Percentiles rank a stretch among this genome's conserved stretches.
phyloP scores from a whole-genome alignment of 2,888 invertebrate species.

The Thyatira batis region DNA sequence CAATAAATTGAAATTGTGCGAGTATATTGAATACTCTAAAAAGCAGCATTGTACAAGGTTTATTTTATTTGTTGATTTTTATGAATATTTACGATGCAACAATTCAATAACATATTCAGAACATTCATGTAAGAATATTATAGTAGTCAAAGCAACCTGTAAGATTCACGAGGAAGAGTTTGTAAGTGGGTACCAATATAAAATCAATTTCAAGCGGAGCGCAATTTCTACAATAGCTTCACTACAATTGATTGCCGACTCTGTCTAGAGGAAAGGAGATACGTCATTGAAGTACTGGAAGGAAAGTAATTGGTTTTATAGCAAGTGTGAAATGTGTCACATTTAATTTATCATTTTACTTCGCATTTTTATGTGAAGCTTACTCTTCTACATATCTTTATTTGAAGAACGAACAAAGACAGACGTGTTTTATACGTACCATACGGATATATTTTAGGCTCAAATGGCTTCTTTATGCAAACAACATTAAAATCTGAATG shows the following conservation, averaged over 20 bases:
- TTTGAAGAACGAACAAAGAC: too few species aligned
- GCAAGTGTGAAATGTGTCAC: conserved; percentile 14
- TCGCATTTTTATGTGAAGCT: neutral
- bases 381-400: too few species aligned
- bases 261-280: conserved; percentile 16
- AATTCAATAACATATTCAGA: neutral
- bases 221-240: conserved; percentile 18
- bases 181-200: conserved; percentile 32
- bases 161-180: neutral
- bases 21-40: neutral
- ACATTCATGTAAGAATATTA: too few species aligned
- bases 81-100: neutral
- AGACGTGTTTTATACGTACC: too few species aligned
- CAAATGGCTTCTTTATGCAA: too few species aligned
- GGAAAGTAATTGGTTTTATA: conserved; percentile 30
- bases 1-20: neutral
- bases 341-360: conserved; percentile 18
- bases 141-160: too few species aligned
- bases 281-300: conserved; percentile 26
- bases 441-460: too few species aligned
- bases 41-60: neutral
- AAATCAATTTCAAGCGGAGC: conserved; percentile 39
- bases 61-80: neutral
- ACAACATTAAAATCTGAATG: too few species aligned
- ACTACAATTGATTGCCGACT: conserved; percentile 18